Percentiles rank a stretch among this genome's conserved stretches.
phyloP scores from a whole-genome alignment of 2,888 invertebrate species.

The Dorcus hopei region DNA sequence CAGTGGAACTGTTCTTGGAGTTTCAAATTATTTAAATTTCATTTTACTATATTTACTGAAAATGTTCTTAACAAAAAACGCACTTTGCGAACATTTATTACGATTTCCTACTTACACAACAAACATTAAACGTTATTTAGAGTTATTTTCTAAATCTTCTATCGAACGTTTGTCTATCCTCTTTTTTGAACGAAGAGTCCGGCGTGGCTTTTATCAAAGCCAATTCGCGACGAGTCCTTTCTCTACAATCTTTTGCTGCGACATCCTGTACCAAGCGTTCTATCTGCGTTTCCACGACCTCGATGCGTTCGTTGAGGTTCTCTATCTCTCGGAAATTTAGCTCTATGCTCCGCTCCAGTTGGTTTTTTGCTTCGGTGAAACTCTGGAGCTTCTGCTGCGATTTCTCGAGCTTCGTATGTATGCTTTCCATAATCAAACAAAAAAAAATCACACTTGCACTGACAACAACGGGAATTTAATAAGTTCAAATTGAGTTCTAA shows the following conservation, averaged over 20 bases:
- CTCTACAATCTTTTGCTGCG: constrained; percentile 10
- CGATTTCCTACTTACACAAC: too few relatives aligned
- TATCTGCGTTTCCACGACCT: constrained; percentile 9
- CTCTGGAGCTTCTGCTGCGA: constrained; percentile 9
- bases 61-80: too few relatives aligned
- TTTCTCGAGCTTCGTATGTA: constrained; percentile 8
- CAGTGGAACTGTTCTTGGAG: too few relatives aligned
- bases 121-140: too few relatives aligned
- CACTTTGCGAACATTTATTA: too few relatives aligned
- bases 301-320: constrained; percentile 7
- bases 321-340: constrained; percentile 8
- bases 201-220: constrained; percentile 10
- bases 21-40: too few relatives aligned
- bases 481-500: too few relatives aligned
- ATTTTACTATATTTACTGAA: too few relatives aligned
- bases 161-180: neutral
- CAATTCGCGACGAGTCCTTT: constrained; percentile 11
- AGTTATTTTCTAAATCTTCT: too few relatives aligned
- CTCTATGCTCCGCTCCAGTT: constrained; percentile 10
- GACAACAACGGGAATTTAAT: too few relatives aligned
- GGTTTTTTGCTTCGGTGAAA: constrained; percentile 8
- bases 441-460: too few relatives aligned
- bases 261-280: constrained; percentile 15
- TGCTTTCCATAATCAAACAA: neutral
- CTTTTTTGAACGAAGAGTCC: neutral